phyloP scores from a whole-genome alignment of 2,113 vertebrate genomes.

The Perca fluviatilis region DNA sequence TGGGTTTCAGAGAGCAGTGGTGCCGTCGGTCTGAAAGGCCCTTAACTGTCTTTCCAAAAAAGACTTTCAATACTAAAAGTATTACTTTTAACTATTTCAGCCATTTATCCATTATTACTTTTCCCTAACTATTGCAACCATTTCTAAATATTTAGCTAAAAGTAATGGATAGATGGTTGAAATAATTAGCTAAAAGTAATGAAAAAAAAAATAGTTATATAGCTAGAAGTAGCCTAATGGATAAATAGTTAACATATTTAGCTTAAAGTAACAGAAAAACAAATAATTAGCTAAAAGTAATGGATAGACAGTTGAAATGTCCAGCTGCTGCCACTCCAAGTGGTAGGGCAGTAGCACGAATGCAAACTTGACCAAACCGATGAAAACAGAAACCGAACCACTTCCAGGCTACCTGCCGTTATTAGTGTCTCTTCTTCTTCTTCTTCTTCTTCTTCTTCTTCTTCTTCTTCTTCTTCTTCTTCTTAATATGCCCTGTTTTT shows the following conservation, averaged over 20 bases:
- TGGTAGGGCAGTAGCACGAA: not conserved
- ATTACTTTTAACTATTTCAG: not conserved
- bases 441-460: not conserved
- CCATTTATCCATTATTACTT: not conserved
- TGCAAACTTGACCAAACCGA: not conserved
- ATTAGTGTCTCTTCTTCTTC: not conserved
- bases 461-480: not conserved
- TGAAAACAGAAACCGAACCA: not conserved
- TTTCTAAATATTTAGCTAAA: not conserved
- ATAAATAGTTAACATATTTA: not conserved
- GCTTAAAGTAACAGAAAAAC: not conserved
- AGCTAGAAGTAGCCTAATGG: too few species aligned
- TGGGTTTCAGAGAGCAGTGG: too few species aligned
- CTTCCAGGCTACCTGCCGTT: not conserved
- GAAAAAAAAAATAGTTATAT: too few species aligned
- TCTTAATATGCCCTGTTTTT: not conserved
- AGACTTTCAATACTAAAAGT: too few species aligned
- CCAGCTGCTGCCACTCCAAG: not conserved
- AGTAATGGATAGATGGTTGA: too few species aligned
- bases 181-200: too few species aligned
- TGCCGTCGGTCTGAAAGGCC: too few species aligned
- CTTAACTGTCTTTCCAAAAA: too few species aligned
- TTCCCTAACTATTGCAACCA: not conserved
- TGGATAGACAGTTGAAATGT: too few species aligned
- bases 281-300: not conserved